Evolutionary conservation across 2,888 invertebrate species (phyloP), one percentile per base, ranked within the genome.

Genomic region (Caenorhabditis sp.): DNA sequence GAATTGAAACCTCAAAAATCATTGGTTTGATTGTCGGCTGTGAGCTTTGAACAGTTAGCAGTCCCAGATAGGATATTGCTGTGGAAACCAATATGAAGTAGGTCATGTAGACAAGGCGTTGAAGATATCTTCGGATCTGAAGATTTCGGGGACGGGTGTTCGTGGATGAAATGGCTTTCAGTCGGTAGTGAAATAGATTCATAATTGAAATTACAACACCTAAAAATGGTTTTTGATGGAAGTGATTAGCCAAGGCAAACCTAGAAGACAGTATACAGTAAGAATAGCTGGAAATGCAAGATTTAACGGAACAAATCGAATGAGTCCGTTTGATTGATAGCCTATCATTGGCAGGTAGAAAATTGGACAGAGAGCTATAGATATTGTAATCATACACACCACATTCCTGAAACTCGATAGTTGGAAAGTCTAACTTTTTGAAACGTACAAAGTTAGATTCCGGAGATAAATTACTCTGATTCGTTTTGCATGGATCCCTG

Each of bases 331-430:
- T 1, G 68, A 68, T 61, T 76, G 76, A 49, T 76, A 76, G 1
- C 76, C 76, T n/a, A 68, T 68, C 76, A 76, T 76, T 38, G 76
- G 76, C 0, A 76, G 41, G 14, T 76, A 68, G 35, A 76, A 76
- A n/a, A 76, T 76, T 26, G 76, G 76, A 51, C 76, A 76, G 1
- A 76, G 51, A 5, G 68, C 28, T 19, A 76, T 76, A 12, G 68
- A 59, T 7, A 76, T 76, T 24, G 61, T 35, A 19, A 76, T 1
- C 76, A 76, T 76, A 41, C 59, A 68, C 4, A 76, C 16, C 2
- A 68, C 68, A 24, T 76, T 76, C 51, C 76, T 76, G 51, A 22
- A 51, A 68, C 6, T 51, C 10, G 26, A 61, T 5, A 58, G 8
- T 41, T 44, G 22, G 26, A n/a, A 0, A 28, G 14, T n/a, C 1